Conservation (phyloP, 2,797 vertebrate genomes). For the Caiman crocodilus region DNA sequence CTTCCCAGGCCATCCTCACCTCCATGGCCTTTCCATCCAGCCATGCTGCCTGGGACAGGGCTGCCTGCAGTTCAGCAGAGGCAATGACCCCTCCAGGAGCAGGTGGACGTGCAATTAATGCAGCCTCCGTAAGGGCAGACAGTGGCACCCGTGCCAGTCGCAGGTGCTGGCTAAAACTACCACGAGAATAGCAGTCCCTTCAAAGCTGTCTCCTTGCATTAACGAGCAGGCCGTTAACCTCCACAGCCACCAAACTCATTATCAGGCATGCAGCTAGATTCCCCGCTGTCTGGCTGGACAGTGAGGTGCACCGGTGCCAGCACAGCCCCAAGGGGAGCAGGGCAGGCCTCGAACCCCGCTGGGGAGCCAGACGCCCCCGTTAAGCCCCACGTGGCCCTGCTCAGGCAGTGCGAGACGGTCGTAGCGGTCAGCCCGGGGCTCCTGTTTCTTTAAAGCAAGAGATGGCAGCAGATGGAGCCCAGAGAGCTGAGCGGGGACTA, state of each 20-base stretch:
- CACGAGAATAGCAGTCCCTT: neutral
- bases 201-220: neutral
- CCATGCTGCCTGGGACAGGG: fast-evolving
- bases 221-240: neutral
- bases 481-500: no score
- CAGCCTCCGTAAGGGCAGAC: neutral
- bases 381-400: no score
- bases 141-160: neutral
- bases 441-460: no score
- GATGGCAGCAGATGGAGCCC: no score
- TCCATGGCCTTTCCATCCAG: fast-evolving
- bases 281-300: neutral
- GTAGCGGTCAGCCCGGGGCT: no score
- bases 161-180: neutral
- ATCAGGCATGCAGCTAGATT: neutral
- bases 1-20: fast-evolving
- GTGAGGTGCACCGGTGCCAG: neutral
- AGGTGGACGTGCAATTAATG: fast-evolving
- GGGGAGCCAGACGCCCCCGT: neutral
- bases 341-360: neutral
- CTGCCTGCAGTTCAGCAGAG: neutral
- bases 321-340: neutral
- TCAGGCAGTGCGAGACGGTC: no score
- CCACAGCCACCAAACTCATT: neutral
- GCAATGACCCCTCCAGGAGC: neutral